Evolutionary conservation across 2,113 vertebrate species (phyloP), one percentile per base, ranked within the genome.

Genomic region (Gasterosteus nipponicus): DNA sequence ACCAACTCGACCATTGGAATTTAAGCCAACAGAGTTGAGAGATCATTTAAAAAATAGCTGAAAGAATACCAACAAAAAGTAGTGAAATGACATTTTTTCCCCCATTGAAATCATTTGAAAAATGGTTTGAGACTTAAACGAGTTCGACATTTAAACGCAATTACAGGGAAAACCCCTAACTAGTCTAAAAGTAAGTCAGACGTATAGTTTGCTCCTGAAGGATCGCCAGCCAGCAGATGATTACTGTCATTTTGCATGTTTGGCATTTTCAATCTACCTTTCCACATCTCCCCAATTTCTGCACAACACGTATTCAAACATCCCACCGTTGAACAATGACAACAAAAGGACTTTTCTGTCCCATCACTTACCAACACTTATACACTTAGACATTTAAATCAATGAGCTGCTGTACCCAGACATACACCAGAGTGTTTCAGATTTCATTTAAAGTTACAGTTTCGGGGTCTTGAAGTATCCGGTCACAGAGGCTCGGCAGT

Each of bases 221-320:
- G 10, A 47, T 15, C 26, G 19, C 26, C 19, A 60, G 31, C 26
- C 42, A 49, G 42, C 4, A 7, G 46, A 29, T 44, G n/a, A 61
- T 41, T 41, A 5, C 7, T 10, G 15, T 3, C 3, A 22, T 39
- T 67, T 22, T 54, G 49, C 12, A 11, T 39, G 19, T 54, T 10
- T 42, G 38, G 15, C 33, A 63, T 53, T 10, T 16, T 72, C 57
- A 61, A 8, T n/a, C n/a, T n/a, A 53, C 67, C 22, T 69, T 29
- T 49, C 35, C 46, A 4, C 15, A 7, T 58, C 51, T 41, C 8
- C 41, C 10, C 31, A 29, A 54, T 31, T 65, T 74, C 49, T 12
- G 35, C 38, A 11, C 39, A 47, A 9, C 72, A 67, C 68, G 7
- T 59, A 31, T 51, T 67, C 22, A 38, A 14, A 12, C 73, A 53